These are phyloP conservation scores for Trichogramma pretiosum DNA, from an alignment of 1,140 invertebrate species.

Conservation along the genomic window DNA sequence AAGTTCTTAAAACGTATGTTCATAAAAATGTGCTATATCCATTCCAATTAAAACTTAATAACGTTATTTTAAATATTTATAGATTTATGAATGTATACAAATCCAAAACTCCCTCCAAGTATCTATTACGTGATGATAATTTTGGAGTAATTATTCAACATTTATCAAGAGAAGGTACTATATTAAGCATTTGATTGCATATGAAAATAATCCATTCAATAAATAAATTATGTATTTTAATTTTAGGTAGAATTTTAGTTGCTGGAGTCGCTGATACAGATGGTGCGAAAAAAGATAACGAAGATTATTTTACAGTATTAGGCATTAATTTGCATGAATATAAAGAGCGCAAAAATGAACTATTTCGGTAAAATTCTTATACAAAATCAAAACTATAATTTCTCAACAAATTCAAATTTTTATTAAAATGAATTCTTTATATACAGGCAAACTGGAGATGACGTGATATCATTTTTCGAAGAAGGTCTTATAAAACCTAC, in stretches of 20 bases:
- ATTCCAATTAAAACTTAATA: background rate
- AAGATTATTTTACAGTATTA: constrained; percentile 43
- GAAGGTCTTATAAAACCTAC: constrained; percentile 35
- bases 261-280: constrained; percentile 46
- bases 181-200: background rate
- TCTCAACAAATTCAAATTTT: constrained; percentile 1
- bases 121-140: constrained; percentile 33
- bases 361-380: constrained; percentile 41
- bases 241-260: constrained; percentile 47
- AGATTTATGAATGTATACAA: constrained; percentile 37
- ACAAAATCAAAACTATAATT: background rate
- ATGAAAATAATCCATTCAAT: constrained; percentile 6
- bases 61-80: constrained; percentile 18
- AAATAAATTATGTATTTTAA: constrained; percentile 2
- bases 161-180: constrained; percentile 34
- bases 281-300: constrained; percentile 25
- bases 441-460: constrained; percentile 34
- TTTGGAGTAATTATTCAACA: constrained; percentile 36
- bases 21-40: background rate
- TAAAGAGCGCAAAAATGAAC: constrained; percentile 39
- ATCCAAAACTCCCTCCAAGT: constrained; percentile 22
- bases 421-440: constrained; percentile 5
- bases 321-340: constrained; percentile 50
- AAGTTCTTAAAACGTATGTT: constrained; percentile 46
- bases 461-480: constrained; percentile 35